A percentile compares a stretch with the other conserved stretches of the same genome.
Evolutionary conservation across 2,888 invertebrate genomes (phyloP).

Genomic region (Caenorhabditis sinica): DNA sequence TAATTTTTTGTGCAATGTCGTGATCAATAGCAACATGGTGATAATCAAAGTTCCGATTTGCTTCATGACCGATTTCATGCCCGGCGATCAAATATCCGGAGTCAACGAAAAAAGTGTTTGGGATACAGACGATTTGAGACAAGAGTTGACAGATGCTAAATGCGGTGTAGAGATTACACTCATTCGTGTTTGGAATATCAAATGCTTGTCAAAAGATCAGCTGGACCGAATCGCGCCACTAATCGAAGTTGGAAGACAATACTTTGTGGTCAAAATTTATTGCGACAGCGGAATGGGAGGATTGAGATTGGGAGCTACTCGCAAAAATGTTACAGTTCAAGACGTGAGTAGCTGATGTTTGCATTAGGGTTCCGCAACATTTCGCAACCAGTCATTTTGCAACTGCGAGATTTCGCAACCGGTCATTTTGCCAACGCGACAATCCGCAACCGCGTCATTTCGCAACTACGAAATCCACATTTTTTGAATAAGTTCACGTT

Average conservation of each 20-base stretch:
- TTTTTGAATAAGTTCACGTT: too few relatives aligned
- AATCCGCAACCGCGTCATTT: too few relatives aligned
- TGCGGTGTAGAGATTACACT: background rate
- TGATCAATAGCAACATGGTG: background rate
- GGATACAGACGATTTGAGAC: background rate
- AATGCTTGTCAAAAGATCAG: background rate
- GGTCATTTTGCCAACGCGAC: too few relatives aligned
- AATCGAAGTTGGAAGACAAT: slow-evolving; percentile 6
- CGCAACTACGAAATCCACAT: too few relatives aligned
- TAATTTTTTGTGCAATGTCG: background rate
- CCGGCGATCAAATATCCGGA: slow-evolving; percentile 15
- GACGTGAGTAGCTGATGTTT: background rate
- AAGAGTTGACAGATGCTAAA: background rate
- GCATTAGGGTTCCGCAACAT: too few relatives aligned
- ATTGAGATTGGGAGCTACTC: background rate
- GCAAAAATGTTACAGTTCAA: background rate
- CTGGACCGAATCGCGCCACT: background rate
- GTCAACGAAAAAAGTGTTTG: slow-evolving; percentile 2
- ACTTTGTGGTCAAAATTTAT: slow-evolving; percentile 11
- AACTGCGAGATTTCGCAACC: too few relatives aligned
- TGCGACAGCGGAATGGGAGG: background rate
- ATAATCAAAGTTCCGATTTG: background rate
- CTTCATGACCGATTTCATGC: slow-evolving; percentile 8
- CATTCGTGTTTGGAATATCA: slow-evolving; percentile 30
- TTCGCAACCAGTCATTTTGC: background rate